phyloP scores from a whole-genome alignment of 2,797 vertebrate genomes.

The Lemur catta region DNA sequence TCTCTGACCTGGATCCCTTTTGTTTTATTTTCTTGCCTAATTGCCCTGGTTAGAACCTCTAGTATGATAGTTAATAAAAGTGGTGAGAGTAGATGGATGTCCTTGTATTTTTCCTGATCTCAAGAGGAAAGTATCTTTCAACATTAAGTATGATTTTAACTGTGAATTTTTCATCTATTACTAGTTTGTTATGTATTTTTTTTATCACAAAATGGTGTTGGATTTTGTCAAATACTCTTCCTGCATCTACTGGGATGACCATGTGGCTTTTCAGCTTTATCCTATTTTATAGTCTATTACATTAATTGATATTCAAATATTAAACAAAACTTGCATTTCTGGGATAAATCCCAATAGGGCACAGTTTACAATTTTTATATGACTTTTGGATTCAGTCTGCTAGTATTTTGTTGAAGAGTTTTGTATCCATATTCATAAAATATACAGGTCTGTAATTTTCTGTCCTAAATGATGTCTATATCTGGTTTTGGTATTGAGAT shows the following conservation, averaged over 20 bases:
- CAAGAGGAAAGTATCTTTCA: neutral
- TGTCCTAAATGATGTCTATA: neutral
- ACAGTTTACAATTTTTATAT: neutral
- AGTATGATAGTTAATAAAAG: neutral
- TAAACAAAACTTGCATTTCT: neutral
- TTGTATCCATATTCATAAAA: neutral
- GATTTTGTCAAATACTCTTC: slow-evolving; percentile 16
- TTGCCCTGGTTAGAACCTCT: neutral
- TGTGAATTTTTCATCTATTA: neutral
- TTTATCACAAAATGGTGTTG: neutral
- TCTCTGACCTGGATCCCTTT: neutral
- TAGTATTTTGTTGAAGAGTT: neutral
- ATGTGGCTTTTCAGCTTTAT: neutral
- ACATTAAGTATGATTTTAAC: neutral
- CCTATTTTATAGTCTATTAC: neutral
- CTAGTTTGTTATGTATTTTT: neutral
- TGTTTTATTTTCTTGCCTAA: neutral
- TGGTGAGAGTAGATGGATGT: neutral
- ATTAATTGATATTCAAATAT: neutral
- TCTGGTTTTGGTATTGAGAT: neutral
- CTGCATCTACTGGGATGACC: neutral
- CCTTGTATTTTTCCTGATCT: neutral
- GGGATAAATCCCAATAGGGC: neutral
- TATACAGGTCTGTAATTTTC: neutral
- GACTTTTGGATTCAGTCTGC: neutral